Evolutionary conservation across 1,140 invertebrate genomes (phyloP).

Genomic region (Cydia pomonella): DNA sequence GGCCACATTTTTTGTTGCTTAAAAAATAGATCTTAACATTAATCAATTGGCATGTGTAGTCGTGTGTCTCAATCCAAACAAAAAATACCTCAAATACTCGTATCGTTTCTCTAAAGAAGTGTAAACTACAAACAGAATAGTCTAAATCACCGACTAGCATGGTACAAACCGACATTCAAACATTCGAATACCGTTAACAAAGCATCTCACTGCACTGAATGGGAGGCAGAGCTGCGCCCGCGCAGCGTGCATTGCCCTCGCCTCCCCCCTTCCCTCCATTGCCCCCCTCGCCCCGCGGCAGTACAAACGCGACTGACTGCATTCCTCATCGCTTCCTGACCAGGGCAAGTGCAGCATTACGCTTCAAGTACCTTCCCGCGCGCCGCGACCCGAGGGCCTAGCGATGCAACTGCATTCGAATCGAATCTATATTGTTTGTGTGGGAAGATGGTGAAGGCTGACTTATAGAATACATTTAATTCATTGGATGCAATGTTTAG

Average conservation of each 20-base stretch:
- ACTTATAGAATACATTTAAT: not conserved
- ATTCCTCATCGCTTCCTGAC: slow-evolving; percentile 79
- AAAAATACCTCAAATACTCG: too few relatives aligned
- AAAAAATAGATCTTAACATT: too few relatives aligned
- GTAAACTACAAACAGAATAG: slow-evolving; percentile 2
- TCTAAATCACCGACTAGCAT: not conserved
- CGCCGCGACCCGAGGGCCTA: slow-evolving; percentile 50
- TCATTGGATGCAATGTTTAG: not conserved
- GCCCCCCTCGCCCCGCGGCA: slow-evolving; percentile 48
- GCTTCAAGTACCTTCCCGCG: slow-evolving; percentile 55
- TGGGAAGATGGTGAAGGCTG: not conserved
- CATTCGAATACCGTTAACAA: slow-evolving; percentile 64
- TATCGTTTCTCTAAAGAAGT: not conserved
- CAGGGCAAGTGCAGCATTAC: slow-evolving; percentile 78
- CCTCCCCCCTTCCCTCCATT: slow-evolving; percentile 43
- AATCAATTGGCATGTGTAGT: too few relatives aligned
- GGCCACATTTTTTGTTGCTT: too few relatives aligned
- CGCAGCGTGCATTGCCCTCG: slow-evolving; percentile 74
- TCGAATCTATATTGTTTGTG: slow-evolving; percentile 5
- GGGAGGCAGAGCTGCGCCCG: slow-evolving; percentile 68
- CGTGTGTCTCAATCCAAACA: too few relatives aligned
- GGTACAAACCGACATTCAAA: slow-evolving; percentile 36
- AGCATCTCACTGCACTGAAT: slow-evolving; percentile 67
- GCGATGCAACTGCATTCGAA: slow-evolving; percentile 35
- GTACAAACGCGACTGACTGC: slow-evolving; percentile 74